Conservation (phyloP, 2,113 vertebrate species). For the Benitochromis conjunctus region DNA sequence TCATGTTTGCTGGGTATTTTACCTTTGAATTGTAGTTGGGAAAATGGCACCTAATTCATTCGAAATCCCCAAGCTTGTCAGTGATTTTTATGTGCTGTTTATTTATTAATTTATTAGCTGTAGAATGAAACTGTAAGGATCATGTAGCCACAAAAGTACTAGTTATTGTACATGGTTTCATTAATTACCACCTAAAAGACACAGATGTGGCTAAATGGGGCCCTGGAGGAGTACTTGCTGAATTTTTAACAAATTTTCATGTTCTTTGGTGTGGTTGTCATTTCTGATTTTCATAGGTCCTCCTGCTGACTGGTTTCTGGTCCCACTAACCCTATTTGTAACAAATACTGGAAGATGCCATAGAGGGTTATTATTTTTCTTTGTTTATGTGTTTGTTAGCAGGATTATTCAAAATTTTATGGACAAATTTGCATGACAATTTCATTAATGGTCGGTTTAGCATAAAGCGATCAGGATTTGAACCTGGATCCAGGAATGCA, state of each 20-base stretch:
- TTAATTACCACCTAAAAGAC: not conserved
- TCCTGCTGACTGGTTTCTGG: not conserved
- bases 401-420: not conserved
- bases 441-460: not conserved
- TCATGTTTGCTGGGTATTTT: not conserved
- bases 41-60: not conserved
- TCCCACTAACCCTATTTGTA: not conserved
- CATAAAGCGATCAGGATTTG: accelerated
- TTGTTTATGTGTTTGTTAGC: not conserved
- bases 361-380: not conserved
- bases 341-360: not conserved
- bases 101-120: not conserved
- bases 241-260: not conserved
- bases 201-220: not conserved
- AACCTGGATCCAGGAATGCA: not conserved
- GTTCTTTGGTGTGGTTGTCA: not conserved
- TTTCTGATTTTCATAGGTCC: not conserved
- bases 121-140: not conserved
- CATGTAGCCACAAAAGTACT: accelerated
- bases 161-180: not conserved
- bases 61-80: not conserved
- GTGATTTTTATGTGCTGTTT: not conserved
- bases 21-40: not conserved
- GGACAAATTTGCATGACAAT: not conserved
- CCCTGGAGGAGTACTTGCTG: not conserved